Percentiles rank a stretch among this genome's conserved stretches.
phyloP scores from a whole-genome alignment of 2,113 vertebrate genomes.

The Colius striatus region DNA sequence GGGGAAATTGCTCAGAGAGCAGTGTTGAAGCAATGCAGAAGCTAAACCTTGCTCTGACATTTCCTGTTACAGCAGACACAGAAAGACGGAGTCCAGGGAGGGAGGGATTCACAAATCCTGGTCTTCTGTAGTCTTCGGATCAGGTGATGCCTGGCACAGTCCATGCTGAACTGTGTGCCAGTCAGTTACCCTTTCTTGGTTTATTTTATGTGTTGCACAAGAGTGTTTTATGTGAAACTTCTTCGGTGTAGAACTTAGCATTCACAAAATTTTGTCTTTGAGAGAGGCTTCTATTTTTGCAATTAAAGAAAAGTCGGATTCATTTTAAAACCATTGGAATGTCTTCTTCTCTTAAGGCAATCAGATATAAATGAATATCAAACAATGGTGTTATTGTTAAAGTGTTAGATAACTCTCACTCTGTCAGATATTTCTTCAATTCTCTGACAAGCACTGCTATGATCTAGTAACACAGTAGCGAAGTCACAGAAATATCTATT shows the following conservation, averaged over 20 bases:
- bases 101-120: neutral
- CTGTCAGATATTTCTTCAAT: no score
- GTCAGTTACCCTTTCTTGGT: neutral
- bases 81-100: neutral
- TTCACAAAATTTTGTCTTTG: neutral
- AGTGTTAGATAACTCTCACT: neutral
- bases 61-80: neutral
- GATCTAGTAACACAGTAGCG: neutral
- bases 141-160: neutral
- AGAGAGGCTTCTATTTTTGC: slow-evolving; percentile 1
- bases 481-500: neutral
- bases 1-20: neutral
- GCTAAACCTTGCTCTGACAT: neutral
- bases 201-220: neutral
- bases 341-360: neutral
- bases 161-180: neutral
- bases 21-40: neutral
- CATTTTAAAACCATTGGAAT: neutral
- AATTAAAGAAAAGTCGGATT: neutral
- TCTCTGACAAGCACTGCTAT: neutral
- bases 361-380: neutral
- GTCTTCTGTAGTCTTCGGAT: neutral
- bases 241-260: neutral
- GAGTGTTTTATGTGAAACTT: neutral
- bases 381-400: neutral